These are phyloP conservation scores for Xerus inauris DNA, from an alignment of 2,113 vertebrate species.

Conservation along the genomic window DNA sequence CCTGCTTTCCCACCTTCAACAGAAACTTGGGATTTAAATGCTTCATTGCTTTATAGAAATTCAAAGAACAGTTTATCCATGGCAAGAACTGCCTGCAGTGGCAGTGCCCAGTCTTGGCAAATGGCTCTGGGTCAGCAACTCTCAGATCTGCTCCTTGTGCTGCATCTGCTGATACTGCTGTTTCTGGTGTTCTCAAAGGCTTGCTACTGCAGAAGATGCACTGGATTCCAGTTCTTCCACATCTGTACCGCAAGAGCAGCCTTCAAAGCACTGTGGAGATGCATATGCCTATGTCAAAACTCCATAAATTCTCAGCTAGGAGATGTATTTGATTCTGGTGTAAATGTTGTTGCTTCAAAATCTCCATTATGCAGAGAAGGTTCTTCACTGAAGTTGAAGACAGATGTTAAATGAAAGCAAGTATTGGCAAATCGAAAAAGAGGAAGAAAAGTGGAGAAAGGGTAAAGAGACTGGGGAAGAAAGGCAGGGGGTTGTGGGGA, in stretches of 20 bases:
- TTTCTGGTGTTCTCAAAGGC: neutral
- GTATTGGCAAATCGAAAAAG: conserved; percentile 87
- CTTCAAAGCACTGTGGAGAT: neutral
- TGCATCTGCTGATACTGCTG: neutral
- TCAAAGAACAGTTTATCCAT: accelerated
- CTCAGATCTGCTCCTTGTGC: neutral
- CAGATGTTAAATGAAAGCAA: conserved; percentile 87
- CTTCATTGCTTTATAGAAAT: neutral
- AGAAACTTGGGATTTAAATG: neutral
- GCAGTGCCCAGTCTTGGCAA: neutral
- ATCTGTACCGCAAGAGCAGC: too few relatives aligned
- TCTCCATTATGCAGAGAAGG: conserved; percentile 70
- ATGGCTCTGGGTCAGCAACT: accelerated
- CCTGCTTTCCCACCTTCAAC: neutral
- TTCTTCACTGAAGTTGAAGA: conserved; percentile 76
- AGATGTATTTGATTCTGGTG: conserved; percentile 91
- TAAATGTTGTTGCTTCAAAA: conserved; percentile 81
- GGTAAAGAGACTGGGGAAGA: neutral
- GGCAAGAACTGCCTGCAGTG: too few relatives aligned
- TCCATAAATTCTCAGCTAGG: conserved; percentile 91
- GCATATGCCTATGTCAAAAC: conserved; percentile 82
- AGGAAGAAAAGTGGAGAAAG: conserved; percentile 37
- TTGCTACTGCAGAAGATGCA: neutral
- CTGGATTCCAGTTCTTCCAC: neutral
- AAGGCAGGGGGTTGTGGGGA: too few relatives aligned